Conservation (phyloP, 64 coral and sea anemone genomes). For the Cladopsammia gracilis region DNA sequence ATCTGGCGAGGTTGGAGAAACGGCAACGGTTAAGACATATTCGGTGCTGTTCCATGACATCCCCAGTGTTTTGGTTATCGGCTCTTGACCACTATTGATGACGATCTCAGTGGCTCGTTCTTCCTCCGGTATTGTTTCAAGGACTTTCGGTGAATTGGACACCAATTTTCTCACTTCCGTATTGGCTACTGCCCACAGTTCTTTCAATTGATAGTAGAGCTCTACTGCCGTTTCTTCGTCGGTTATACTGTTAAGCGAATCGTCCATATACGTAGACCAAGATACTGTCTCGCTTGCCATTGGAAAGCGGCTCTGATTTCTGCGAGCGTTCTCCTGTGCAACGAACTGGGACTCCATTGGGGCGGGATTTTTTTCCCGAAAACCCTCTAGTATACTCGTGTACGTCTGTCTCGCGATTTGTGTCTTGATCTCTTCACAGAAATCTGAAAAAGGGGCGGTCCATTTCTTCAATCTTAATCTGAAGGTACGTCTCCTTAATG, state of each 20-base stretch:
- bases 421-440: constrained; percentile 58
- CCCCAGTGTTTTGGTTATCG: not conserved
- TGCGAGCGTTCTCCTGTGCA: too few species aligned
- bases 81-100: not conserved
- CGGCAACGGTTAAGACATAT: not conserved
- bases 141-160: too few species aligned
- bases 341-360: too few species aligned
- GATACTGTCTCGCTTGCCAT: constrained; percentile 55
- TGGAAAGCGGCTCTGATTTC: constrained; percentile 48
- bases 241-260: constrained; percentile 50
- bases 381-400: constrained; percentile 62
- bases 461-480: constrained; percentile 31
- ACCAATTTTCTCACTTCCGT: too few species aligned
- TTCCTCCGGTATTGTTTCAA: too few species aligned
- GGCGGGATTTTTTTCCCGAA: constrained; percentile 74
- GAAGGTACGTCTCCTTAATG: constrained; percentile 48
- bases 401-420: constrained; percentile 30
- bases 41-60: not conserved
- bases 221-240: constrained; percentile 2
- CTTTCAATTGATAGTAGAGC: not conserved
- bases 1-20: too few species aligned
- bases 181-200: too few species aligned
- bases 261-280: constrained; percentile 55
- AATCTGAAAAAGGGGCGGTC: constrained; percentile 48
- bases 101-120: too few species aligned